phyloP scores from a whole-genome alignment of 2,888 invertebrate genomes.

The Rhopalosiphum nymphaeae region DNA sequence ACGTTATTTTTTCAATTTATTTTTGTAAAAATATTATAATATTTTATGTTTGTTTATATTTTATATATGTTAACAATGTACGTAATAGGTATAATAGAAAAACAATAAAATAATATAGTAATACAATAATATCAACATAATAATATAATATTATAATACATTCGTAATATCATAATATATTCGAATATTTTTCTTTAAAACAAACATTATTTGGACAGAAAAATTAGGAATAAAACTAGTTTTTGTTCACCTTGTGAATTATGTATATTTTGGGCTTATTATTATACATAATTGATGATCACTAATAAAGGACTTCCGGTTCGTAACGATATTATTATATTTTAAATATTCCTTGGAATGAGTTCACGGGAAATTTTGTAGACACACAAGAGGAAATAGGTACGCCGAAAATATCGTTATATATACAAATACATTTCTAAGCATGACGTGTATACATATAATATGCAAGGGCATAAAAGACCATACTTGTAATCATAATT shows the following conservation, averaged over 20 bases:
- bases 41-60: not conserved
- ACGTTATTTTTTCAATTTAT: not conserved
- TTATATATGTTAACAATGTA: not conserved
- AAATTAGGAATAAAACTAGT: not conserved
- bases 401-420: not conserved
- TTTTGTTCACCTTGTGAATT: not conserved
- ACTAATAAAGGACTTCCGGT: constrained; percentile 20
- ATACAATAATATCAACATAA: not conserved
- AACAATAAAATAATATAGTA: not conserved
- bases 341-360: not conserved
- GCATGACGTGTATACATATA: not conserved
- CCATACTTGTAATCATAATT: constrained; percentile 17
- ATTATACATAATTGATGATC: constrained; percentile 36
- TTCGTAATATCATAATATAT: not conserved
- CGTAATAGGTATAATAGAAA: not conserved
- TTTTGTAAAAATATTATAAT: not conserved
- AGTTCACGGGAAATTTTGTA: constrained; percentile 12
- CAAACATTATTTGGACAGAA: not conserved
- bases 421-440: constrained; percentile 6
- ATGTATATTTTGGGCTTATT: constrained; percentile 1
- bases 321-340: not conserved
- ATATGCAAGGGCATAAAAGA: not conserved
- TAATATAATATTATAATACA: not conserved
- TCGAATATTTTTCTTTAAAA: not conserved
- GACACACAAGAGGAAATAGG: not conserved